phyloP scores from a whole-genome alignment of 2,888 invertebrate genomes.

The Molanna angustata region DNA sequence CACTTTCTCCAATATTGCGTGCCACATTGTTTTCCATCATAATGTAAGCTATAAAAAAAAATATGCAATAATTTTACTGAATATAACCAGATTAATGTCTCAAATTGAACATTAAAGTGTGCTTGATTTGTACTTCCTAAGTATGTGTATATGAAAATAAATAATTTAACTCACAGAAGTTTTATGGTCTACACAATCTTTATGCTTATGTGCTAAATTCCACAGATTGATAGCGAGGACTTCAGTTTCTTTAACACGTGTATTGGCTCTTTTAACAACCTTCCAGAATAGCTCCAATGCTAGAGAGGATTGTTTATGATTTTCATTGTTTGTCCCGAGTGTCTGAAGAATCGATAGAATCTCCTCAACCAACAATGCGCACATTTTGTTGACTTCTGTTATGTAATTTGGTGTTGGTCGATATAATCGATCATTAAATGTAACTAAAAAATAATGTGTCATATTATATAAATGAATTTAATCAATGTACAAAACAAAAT shows the following conservation, averaged over 20 bases:
- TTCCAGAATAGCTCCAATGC: constrained; percentile 73
- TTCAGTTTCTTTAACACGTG: constrained; percentile 58
- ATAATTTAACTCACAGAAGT: constrained; percentile 41
- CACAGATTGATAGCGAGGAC: constrained; percentile 77
- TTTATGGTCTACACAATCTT: constrained; percentile 53
- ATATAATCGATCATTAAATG: constrained; percentile 90
- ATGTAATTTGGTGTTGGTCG: constrained; percentile 87
- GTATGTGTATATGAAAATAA: too few relatives aligned
- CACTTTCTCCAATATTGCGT: too few relatives aligned
- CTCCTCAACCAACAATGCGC: constrained; percentile 74
- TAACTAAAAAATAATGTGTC: constrained; percentile 69
- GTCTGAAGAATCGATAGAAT: constrained; percentile 67
- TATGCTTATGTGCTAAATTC: constrained; percentile 71
- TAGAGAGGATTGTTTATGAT: constrained; percentile 67
- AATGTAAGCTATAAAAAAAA: too few relatives aligned
- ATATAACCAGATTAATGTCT: too few relatives aligned
- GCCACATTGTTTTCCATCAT: too few relatives aligned
- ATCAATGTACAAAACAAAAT: too few relatives aligned
- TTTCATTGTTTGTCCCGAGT: constrained; percentile 64
- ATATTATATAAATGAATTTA: too few relatives aligned
- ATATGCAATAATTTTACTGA: too few relatives aligned
- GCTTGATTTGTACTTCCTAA: too few relatives aligned
- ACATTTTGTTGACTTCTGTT: constrained; percentile 72
- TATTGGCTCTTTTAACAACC: constrained; percentile 63
- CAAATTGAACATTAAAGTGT: too few relatives aligned